Evolutionary conservation across 2,888 invertebrate species (phyloP).

Genomic region (Polyommatus icarus): DNA sequence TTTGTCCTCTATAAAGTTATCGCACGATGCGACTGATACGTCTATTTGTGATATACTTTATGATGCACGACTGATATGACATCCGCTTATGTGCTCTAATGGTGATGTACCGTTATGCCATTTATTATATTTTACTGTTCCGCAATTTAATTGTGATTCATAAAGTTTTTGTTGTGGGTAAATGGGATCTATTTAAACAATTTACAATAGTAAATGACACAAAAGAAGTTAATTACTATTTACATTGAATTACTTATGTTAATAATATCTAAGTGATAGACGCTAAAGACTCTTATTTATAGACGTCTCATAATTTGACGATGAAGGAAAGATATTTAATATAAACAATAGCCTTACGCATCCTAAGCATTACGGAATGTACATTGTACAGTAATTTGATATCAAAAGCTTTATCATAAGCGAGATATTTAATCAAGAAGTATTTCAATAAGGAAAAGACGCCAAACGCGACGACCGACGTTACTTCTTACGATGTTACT

Average conservation of each 20-base stretch:
- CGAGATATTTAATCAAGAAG: constrained; percentile 20
- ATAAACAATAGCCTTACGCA: constrained; percentile 5
- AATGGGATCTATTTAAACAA: not conserved
- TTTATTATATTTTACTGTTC: not conserved
- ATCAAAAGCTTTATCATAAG: constrained; percentile 19
- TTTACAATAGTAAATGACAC: not conserved
- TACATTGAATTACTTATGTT: not conserved
- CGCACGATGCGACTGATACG: constrained; percentile 24
- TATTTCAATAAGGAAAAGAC: constrained; percentile 28
- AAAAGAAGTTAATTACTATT: no score
- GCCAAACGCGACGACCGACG: constrained; percentile 33
- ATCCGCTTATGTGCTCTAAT: constrained; percentile 1
- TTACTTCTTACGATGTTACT: constrained; percentile 49
- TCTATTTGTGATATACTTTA: constrained; percentile 31
- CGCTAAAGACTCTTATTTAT: not conserved
- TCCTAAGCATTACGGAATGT: constrained; percentile 19
- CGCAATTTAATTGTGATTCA: not conserved
- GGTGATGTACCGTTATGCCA: not conserved
- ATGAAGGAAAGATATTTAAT: constrained; percentile 3
- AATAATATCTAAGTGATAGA: not conserved
- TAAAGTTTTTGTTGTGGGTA: not conserved
- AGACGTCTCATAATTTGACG: not conserved
- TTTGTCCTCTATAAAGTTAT: constrained; percentile 28
- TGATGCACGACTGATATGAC: constrained; percentile 21
- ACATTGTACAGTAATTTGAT: constrained; percentile 1